phyloP scores from a whole-genome alignment of 2,888 invertebrate genomes.

The Drosophila falleni region DNA sequence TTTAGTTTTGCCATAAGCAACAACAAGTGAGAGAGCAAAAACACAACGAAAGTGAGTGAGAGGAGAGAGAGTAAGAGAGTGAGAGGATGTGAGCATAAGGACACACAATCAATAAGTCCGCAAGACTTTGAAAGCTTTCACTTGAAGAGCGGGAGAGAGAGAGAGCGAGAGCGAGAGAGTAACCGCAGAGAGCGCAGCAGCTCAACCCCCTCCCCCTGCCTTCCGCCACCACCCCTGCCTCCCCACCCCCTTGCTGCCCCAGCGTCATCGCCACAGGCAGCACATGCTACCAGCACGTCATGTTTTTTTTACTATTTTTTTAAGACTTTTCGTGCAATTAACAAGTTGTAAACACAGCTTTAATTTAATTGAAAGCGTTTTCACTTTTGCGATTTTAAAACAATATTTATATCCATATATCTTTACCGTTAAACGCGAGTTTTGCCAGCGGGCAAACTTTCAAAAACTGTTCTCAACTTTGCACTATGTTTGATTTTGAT shows the following conservation, averaged over 20 bases:
- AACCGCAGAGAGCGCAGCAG: conserved; percentile 22
- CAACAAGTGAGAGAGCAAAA: conserved; percentile 59
- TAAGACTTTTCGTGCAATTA: conserved; percentile 36
- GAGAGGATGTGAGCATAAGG: conserved; percentile 18
- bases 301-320: conserved; percentile 28
- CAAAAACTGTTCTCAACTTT: conserved; percentile 62
- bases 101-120: conserved; percentile 58
- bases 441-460: conserved; percentile 55
- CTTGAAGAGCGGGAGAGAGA: background rate
- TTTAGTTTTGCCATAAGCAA: conserved; percentile 43
- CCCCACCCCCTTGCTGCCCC: conserved; percentile 15
- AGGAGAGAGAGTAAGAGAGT: conserved; percentile 2
- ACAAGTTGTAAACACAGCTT: conserved; percentile 44
- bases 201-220: background rate
- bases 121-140: conserved; percentile 50
- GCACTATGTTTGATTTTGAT: conserved; percentile 45
- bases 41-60: background rate
- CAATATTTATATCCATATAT: conserved; percentile 1
- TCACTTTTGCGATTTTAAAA: conserved; percentile 11
- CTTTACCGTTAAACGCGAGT: conserved; percentile 54
- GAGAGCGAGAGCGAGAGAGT: background rate
- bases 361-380: conserved; percentile 3
- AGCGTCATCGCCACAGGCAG: conserved; percentile 60
- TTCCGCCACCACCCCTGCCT: conserved; percentile 1
- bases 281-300: conserved; percentile 65